Evolutionary conservation across 2,113 vertebrate genomes (phyloP), one percentile per base, ranked within the genome.

Genomic region (Brachionichthys hirsutus): DNA sequence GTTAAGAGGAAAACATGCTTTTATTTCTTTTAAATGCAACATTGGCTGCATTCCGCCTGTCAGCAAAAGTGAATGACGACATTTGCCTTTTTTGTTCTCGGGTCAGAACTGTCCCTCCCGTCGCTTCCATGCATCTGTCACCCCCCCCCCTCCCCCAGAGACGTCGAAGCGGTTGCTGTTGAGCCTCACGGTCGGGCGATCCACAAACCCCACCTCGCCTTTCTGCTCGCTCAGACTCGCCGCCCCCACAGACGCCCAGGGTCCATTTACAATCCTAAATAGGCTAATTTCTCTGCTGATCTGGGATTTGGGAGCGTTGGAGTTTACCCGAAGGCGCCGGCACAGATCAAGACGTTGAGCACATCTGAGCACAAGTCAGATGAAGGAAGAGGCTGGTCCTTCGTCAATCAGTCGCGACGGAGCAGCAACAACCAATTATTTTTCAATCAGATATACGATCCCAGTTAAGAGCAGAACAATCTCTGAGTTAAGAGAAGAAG

Each of bases 221-320:
- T 48, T 38, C 16, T 10, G 22, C 62, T 12, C 9, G 3, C 44
- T 20, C 58, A 40, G 9, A 50, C 44, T 24, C 50, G 43, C 12
- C 36, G 20, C 12, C 15, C n/a, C 17, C 22, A 61, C 17, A 22
- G 69, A 58, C 34, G 22, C 62, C 40, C 44, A 9, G 12, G 38
- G 54, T 73, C 76, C 79, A 77, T 47, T 46, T 54, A 53, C 68
- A 57, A 54, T 75, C 58, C 48, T 81, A 89, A 89, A 80, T 89
- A 81, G 88, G 89, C 78, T 91, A 88, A 91, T 91, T 89, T 92
- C 85, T 86, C 82, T 87, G 87, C 87, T 87, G 87, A 89, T 87
- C 59, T 78, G 88, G 89, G 89, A 89, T 85, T 89, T 85, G 67
- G 52, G 47, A 64, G 67, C 24, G 73, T 80, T 69, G 18, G 72